phyloP scores from a whole-genome alignment of 2,888 invertebrate species.

The Sussaba pulchella region DNA sequence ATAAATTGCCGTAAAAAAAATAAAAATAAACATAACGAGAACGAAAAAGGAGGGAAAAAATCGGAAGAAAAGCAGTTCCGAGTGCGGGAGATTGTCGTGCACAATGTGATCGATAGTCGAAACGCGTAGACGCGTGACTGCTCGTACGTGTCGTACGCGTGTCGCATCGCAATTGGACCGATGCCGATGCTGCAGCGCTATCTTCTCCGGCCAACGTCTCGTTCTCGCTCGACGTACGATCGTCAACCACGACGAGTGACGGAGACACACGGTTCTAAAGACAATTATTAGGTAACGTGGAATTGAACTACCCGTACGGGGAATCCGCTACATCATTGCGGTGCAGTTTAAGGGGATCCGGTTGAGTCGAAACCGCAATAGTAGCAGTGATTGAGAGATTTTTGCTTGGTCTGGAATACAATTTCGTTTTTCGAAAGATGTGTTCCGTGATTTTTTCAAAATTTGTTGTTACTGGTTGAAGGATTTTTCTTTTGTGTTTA shows the following conservation, averaged over 20 bases:
- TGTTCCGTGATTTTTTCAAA: too few relatives aligned
- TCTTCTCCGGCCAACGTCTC: background rate
- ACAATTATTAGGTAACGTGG: slow-evolving; percentile 34
- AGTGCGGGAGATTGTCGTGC: slow-evolving; percentile 37
- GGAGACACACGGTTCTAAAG: slow-evolving; percentile 2
- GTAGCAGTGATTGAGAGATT: background rate
- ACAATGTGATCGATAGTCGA: slow-evolving; percentile 58
- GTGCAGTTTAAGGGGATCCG: background rate
- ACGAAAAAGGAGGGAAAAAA: background rate
- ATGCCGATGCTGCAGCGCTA: background rate
- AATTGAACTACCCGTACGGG: slow-evolving; percentile 19
- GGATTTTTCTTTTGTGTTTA: too few relatives aligned
- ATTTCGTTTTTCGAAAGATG: too few relatives aligned
- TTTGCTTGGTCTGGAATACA: too few relatives aligned
- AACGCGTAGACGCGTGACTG: slow-evolving; percentile 56
- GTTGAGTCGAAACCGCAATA: background rate
- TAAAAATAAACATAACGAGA: slow-evolving; percentile 21
- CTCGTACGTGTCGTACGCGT: slow-evolving; percentile 59
- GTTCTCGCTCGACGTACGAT: background rate
- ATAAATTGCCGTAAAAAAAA: slow-evolving; percentile 13
- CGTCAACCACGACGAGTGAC: background rate
- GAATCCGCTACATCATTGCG: background rate
- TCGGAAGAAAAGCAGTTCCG: slow-evolving; percentile 28
- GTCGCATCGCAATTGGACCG: slow-evolving; percentile 42
- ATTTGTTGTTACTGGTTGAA: too few relatives aligned